Conservation (phyloP, 2,888 invertebrate species). For the Sesamia inferens region DNA sequence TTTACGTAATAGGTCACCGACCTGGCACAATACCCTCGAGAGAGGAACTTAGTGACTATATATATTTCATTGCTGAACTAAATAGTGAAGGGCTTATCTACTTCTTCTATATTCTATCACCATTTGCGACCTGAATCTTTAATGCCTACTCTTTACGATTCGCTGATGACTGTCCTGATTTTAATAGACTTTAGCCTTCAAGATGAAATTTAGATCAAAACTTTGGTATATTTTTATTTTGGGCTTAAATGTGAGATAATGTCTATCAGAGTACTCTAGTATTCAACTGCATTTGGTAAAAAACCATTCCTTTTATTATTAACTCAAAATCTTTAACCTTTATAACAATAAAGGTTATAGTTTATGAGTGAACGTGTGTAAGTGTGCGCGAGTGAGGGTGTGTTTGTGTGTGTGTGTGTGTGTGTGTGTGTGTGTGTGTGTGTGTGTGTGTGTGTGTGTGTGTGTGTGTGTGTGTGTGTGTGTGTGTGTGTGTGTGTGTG, state of each 20-base stretch:
- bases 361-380: no score
- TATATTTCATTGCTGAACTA: background rate
- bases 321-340: no score
- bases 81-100: background rate
- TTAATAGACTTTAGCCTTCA: background rate
- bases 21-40: constrained; percentile 9
- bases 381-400: no score
- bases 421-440: no score
- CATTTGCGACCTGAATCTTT: constrained; percentile 15
- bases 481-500: no score
- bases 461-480: no score
- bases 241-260: background rate
- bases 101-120: constrained; percentile 10
- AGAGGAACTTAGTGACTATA: background rate
- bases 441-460: no score
- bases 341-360: no score
- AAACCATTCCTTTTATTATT: no score
- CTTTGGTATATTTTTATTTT: background rate
- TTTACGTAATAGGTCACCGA: constrained; percentile 34
- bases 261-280: background rate
- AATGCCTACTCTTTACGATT: constrained; percentile 15
- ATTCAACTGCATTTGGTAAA: background rate
- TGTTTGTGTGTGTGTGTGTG: no score
- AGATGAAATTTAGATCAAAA: background rate
- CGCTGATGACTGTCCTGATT: background rate